A percentile compares a stretch with the other conserved stretches of the same genome.
Conservation (phyloP, 1,140 invertebrate species). For the Notospermus geniculatus region DNA sequence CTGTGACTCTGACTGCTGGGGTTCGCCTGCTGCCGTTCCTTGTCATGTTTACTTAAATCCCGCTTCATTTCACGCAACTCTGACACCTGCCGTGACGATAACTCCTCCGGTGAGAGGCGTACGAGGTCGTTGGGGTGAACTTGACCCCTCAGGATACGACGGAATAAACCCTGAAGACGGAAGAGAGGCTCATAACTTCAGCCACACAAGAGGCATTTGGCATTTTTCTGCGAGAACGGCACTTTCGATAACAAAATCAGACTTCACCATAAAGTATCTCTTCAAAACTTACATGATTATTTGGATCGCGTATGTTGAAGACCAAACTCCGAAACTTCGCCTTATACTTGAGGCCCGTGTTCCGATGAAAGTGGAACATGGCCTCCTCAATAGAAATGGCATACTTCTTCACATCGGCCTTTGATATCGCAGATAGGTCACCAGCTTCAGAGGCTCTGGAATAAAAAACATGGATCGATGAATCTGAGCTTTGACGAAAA, state of each 20-base stretch:
- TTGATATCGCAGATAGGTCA: background rate
- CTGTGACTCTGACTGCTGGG: slow-evolving; percentile 33
- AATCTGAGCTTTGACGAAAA: background rate
- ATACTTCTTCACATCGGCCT: slow-evolving; percentile 55
- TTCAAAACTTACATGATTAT: slow-evolving; percentile 65
- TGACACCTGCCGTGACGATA: slow-evolving; percentile 90
- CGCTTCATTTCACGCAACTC: slow-evolving; percentile 81
- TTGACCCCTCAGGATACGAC: slow-evolving; percentile 68
- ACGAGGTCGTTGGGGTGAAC: slow-evolving; percentile 77
- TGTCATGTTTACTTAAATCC: no score
- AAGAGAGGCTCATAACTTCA: no score
- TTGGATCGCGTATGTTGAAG: slow-evolving; percentile 91
- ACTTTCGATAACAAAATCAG: no score
- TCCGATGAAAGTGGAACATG: slow-evolving; percentile 74
- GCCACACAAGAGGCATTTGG: no score
- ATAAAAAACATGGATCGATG: no score
- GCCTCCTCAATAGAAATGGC: slow-evolving; percentile 76
- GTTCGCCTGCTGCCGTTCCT: slow-evolving; percentile 13
- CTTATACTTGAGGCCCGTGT: slow-evolving; percentile 86
- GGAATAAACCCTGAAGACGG: slow-evolving; percentile 70
- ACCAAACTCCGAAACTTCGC: slow-evolving; percentile 86
- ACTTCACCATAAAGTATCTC: no score
- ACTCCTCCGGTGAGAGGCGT: slow-evolving; percentile 83
- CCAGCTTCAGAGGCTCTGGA: slow-evolving; percentile 1
- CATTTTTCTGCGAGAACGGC: no score